Base-by-base conservation (phyloP, 2,888 invertebrate species). In the Megaustenia siamemsis region DNA sequence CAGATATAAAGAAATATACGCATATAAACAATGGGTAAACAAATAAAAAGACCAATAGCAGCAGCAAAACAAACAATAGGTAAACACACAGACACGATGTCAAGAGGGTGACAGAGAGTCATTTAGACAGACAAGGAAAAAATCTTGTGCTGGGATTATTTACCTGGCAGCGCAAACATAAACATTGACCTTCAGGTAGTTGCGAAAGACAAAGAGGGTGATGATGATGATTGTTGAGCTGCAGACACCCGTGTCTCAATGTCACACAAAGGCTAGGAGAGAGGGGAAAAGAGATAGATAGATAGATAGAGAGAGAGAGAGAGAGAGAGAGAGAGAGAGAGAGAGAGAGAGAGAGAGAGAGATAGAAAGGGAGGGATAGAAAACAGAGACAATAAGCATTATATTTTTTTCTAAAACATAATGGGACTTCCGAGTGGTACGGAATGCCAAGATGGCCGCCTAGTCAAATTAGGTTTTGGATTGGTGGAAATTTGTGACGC, bases 1-100 rank as follows among this genome's bases (percentile, higher is more conserved):
- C 45, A 76, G 56, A 49, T 32, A 24, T 43, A 76, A 28, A 45
- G 76, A 45, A n/a, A 76, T 45, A 45, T 28, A 76, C 49, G 49
- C 43, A 77, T n/a, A 77, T 43, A 77, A 38, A 40, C n/a, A 79
- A 56, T 0, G 21, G 43, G 21, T 8, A 79, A 3, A 45, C 2
- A 69, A 40, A 69, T 4, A 69, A 40, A 69, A 15, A 73, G 73
- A 45, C 12, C 43, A 45, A 73, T 10, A 53, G 35, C n/a, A n/a
- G n/a, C n/a, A n/a, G n/a, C 49, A 49, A 43, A 21, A 8, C 1
- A 35, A 24, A 18, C 1, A 45, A 45, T n/a, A 73, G 53, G 21
- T 21, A 53, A 21, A 53, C 53, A 53, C 18, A 53, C 6, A 53
- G 53, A 53, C 53, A 53, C 3, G 21, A 15, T 21, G 53, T 4